Evolutionary conservation across 2,888 invertebrate species (phyloP).

Genomic region (Lochmaea crataegi): DNA sequence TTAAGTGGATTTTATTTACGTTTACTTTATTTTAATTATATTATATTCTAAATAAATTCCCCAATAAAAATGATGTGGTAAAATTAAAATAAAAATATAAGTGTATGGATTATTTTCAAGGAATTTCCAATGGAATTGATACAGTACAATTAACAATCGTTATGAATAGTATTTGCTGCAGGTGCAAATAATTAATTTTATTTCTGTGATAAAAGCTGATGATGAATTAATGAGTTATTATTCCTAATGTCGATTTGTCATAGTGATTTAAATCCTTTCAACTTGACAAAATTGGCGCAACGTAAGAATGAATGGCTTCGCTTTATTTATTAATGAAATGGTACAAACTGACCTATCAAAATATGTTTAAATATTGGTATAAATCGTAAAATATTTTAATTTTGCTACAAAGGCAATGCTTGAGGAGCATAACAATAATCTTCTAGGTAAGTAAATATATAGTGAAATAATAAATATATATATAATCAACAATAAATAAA

Average conservation of each 20-base stretch:
- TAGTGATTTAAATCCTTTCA: background rate
- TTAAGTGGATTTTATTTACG: conserved; percentile 26
- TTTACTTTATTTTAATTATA: conserved; percentile 25
- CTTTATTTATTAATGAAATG: background rate
- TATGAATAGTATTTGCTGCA: background rate
- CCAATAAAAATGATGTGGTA: conserved; percentile 15
- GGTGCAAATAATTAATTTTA: conserved; percentile 14
- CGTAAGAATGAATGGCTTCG: background rate
- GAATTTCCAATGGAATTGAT: background rate
- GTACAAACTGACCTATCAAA: conserved; percentile 8
- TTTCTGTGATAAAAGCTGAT: conserved; percentile 7
- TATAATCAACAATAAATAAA: background rate
- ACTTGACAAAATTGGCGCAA: background rate
- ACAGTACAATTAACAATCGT: background rate
- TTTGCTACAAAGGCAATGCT: conserved; percentile 24
- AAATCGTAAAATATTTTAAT: background rate
- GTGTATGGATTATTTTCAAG: background rate
- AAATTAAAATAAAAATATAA: conserved; percentile 8
- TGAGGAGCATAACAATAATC: conserved; percentile 27
- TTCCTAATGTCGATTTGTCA: background rate
- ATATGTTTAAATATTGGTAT: conserved; percentile 9
- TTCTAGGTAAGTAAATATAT: conserved; percentile 22
- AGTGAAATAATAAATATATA: background rate
- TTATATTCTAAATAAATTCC: conserved; percentile 13
- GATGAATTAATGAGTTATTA: conserved; percentile 9